phyloP scores from a whole-genome alignment of 2,113 vertebrate genomes.

The Carassius gibelio region DNA sequence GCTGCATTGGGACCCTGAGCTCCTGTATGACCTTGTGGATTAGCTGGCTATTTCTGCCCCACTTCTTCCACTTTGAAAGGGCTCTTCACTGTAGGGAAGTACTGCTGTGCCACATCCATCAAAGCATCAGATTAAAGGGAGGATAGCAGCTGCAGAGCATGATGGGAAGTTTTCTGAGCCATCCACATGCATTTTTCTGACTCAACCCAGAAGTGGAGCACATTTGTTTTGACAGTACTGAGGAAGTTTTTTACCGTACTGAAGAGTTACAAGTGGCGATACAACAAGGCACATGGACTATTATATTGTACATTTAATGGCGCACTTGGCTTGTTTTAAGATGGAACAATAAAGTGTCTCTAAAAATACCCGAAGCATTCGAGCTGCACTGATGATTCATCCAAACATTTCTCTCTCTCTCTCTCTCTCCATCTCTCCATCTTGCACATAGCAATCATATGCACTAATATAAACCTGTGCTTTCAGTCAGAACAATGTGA shows the following conservation, averaged over 20 bases:
- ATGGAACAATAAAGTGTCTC: conserved; percentile 54
- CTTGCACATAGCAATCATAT: conserved; percentile 27
- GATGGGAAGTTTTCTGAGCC: conserved; percentile 36
- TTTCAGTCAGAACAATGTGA: conserved; percentile 49
- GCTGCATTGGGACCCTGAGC: conserved; percentile 56
- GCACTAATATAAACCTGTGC: conserved; percentile 34
- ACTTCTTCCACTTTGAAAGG: conserved; percentile 67
- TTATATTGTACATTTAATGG: conserved; percentile 53
- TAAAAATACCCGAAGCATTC: conserved; percentile 42
- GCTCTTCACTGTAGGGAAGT: conserved; percentile 62
- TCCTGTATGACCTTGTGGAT: conserved; percentile 72
- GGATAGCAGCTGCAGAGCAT: conserved; percentile 55
- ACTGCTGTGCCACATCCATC: conserved; percentile 65
- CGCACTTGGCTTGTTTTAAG: conserved; percentile 41
- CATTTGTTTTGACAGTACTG: conserved; percentile 38
- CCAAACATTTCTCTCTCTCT: conserved; percentile 30
- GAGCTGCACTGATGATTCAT: conserved; percentile 54
- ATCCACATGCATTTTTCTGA: conserved; percentile 53
- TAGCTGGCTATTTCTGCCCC: conserved; percentile 71
- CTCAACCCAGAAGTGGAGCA: conserved; percentile 64
- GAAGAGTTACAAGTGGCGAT: conserved; percentile 3
- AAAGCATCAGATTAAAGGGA: conserved; percentile 63
- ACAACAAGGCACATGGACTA: conserved; percentile 19
- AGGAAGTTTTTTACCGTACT: background rate
- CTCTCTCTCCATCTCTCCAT: background rate